These are phyloP conservation scores for Morus bassanus DNA, from an alignment of 2,797 vertebrate species.

Conservation along the genomic window DNA sequence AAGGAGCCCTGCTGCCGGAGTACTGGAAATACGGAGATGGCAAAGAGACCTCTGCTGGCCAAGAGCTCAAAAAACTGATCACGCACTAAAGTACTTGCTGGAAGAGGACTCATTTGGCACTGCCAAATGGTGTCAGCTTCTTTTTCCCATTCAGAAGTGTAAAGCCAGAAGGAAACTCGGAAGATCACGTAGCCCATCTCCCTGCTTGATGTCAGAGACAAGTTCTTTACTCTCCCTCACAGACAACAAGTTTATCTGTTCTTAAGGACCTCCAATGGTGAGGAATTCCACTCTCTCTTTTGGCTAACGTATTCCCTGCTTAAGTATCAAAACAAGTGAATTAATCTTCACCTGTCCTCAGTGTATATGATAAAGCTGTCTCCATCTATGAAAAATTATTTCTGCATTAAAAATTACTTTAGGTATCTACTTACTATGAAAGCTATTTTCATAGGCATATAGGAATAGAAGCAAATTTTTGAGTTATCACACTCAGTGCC, in stretches of 20 bases:
- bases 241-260: background rate
- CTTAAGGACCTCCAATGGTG: background rate
- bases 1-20: accelerated
- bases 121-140: background rate
- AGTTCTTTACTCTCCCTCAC: background rate
- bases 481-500: background rate
- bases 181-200: background rate
- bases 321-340: background rate
- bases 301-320: background rate
- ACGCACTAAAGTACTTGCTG: accelerated
- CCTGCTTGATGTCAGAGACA: background rate
- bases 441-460: background rate
- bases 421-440: background rate
- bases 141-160: background rate
- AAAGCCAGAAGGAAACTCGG: background rate
- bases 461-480: background rate
- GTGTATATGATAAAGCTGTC: background rate
- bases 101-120: background rate
- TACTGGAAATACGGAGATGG: background rate
- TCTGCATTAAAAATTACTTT: background rate
- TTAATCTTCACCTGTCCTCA: background rate
- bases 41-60: conserved; percentile 34
- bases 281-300: background rate
- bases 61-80: background rate
- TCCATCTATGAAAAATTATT: background rate